Conservation (phyloP, 2,797 vertebrate species). For the Manis crassicaudata region DNA sequence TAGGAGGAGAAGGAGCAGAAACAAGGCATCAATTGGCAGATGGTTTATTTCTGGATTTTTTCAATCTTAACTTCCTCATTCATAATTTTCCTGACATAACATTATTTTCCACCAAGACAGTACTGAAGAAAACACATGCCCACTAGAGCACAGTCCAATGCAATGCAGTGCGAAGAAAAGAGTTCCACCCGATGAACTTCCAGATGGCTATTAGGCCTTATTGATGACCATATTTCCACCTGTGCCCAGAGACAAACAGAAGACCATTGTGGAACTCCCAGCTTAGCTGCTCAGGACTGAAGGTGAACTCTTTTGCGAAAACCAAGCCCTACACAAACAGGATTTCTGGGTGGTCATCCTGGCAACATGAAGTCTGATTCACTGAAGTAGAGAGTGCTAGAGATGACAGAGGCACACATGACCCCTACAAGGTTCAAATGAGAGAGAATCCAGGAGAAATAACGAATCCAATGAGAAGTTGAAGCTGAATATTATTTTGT, state of each 20-base stretch:
- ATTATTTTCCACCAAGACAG: not conserved
- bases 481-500: constrained; percentile 71
- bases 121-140: not conserved
- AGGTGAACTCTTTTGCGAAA: not conserved
- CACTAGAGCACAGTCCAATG: not conserved
- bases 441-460: constrained; percentile 63
- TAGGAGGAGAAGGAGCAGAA: not conserved
- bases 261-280: constrained; percentile 16
- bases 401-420: constrained; percentile 73
- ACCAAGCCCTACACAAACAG: constrained; percentile 69
- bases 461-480: constrained; percentile 59
- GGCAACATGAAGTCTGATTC: constrained; percentile 64
- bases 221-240: not conserved
- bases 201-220: not conserved
- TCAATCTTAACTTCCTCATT: not conserved
- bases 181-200: not conserved
- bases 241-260: constrained; percentile 9
- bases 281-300: constrained; percentile 30
- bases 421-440: constrained; percentile 66
- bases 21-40: not conserved
- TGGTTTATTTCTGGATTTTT: not conserved
- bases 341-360: constrained; percentile 78
- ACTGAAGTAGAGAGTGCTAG: constrained; percentile 65
- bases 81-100: not conserved
- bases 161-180: not conserved